Percentiles rank a stretch among this genome's conserved stretches.
phyloP scores from a whole-genome alignment of 2,888 invertebrate species.

The Euplagia quadripunctaria region DNA sequence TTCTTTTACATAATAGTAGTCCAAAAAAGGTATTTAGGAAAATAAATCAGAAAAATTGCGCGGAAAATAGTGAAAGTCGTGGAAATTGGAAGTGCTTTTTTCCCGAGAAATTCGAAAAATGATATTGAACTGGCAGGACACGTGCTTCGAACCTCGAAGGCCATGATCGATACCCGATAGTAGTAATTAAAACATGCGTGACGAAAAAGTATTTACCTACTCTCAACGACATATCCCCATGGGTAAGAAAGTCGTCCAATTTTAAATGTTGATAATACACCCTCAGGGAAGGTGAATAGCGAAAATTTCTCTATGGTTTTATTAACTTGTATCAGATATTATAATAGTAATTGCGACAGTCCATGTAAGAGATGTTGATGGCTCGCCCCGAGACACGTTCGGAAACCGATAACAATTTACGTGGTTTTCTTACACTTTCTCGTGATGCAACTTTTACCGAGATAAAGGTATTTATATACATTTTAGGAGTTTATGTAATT shows the following conservation, averaged over 20 bases:
- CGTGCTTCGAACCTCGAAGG: neutral
- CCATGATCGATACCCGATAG: neutral
- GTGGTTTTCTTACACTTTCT: constrained; percentile 26
- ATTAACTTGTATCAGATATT: constrained; percentile 6
- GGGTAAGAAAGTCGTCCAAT: neutral
- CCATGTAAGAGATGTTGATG: constrained; percentile 32
- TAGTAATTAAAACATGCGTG: constrained; percentile 6
- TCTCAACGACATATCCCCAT: neutral
- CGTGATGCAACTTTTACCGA: neutral
- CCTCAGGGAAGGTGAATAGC: constrained; percentile 4
- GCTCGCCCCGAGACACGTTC: constrained; percentile 33
- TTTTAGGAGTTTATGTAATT: neutral
- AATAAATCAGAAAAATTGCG: neutral
- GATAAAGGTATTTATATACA: constrained; percentile 3
- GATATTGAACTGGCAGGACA: no score
- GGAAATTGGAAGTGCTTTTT: no score
- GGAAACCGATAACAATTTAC: constrained; percentile 24
- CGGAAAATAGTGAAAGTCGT: no score
- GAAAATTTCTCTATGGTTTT: constrained; percentile 19
- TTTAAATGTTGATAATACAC: constrained; percentile 5
- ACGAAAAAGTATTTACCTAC: neutral
- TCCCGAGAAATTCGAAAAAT: no score
- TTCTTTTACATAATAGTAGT: neutral
- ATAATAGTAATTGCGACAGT: constrained; percentile 19
- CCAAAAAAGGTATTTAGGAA: neutral